Evolutionary conservation across 2,797 vertebrate genomes (phyloP).

Genomic region (Syndactyla subalaris): DNA sequence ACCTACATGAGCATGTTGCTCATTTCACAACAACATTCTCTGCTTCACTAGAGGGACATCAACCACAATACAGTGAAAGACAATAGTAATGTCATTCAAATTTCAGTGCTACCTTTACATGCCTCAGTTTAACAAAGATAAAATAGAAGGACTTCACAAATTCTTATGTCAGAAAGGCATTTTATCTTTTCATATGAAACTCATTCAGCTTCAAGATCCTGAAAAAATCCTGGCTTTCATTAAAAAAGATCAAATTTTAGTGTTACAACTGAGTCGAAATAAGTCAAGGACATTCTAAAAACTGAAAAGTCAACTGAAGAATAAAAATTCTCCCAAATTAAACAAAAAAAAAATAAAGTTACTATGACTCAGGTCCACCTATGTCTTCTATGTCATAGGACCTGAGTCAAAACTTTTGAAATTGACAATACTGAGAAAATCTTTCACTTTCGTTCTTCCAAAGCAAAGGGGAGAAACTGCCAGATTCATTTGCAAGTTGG

Average conservation of each 20-base stretch:
- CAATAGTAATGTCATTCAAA: fast-evolving
- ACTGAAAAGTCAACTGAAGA: not conserved
- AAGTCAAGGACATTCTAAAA: not conserved
- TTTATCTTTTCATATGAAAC: not conserved
- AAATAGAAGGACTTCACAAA: not conserved
- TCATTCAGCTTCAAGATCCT: not conserved
- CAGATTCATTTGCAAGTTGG: not conserved
- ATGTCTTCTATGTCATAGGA: not conserved
- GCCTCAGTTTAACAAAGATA: not conserved
- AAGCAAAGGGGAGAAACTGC: not conserved
- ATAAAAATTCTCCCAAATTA: not conserved
- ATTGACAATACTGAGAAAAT: not conserved
- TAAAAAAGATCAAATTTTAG: not conserved
- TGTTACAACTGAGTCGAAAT: not conserved
- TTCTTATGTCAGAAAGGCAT: not conserved
- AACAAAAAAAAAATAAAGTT: not conserved
- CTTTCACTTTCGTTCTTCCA: not conserved
- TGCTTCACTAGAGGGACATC: not conserved
- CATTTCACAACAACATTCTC: not conserved
- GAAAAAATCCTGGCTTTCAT: not conserved
- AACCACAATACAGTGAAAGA: not conserved
- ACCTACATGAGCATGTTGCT: not conserved
- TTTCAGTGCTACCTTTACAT: not conserved
- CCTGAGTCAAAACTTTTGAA: not conserved
- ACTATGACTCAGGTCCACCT: no score